phyloP scores from a whole-genome alignment of 2,888 invertebrate genomes.

The Heliconius erato region DNA sequence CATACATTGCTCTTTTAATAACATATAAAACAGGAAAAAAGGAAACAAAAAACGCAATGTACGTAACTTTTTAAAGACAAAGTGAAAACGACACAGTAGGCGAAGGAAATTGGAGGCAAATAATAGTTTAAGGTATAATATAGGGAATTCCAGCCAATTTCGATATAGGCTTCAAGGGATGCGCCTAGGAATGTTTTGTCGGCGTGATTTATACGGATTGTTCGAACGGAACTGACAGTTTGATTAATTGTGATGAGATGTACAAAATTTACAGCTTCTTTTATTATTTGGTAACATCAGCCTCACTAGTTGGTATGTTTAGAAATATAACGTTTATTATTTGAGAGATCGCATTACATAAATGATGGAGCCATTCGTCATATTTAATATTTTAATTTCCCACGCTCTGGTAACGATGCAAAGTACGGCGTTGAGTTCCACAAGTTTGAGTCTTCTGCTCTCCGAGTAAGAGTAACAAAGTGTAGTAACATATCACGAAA shows the following conservation, averaged over 20 bases:
- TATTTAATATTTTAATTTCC: too few relatives aligned
- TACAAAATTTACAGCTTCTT: slow-evolving; percentile 29
- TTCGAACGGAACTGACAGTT: slow-evolving; percentile 39
- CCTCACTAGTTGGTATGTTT: background rate
- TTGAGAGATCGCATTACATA: too few relatives aligned
- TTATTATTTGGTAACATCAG: slow-evolving; percentile 13
- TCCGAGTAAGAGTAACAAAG: too few relatives aligned
- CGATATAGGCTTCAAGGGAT: slow-evolving; percentile 68
- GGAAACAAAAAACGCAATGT: slow-evolving; percentile 41
- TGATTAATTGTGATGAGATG: slow-evolving; percentile 36
- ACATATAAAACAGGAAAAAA: background rate
- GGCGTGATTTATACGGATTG: slow-evolving; percentile 47
- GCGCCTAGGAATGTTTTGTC: slow-evolving; percentile 53
- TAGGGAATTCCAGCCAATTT: slow-evolving; percentile 67
- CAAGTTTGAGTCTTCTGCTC: too few relatives aligned
- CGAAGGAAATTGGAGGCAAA: slow-evolving; percentile 57
- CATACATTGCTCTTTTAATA: slow-evolving; percentile 36
- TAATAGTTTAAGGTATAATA: slow-evolving; percentile 72
- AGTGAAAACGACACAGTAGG: slow-evolving; percentile 11
- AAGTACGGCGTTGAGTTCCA: too few relatives aligned
- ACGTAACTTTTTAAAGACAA: background rate
- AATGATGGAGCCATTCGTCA: too few relatives aligned
- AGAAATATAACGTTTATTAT: slow-evolving; percentile 5
- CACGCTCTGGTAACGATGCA: too few relatives aligned
- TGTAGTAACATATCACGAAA: too few relatives aligned